Percentiles rank a stretch among this genome's conserved stretches.
These are phyloP conservation scores for Dromaius novaehollandiae DNA, from an alignment of 2,113 vertebrate species.

Conservation along the genomic window DNA sequence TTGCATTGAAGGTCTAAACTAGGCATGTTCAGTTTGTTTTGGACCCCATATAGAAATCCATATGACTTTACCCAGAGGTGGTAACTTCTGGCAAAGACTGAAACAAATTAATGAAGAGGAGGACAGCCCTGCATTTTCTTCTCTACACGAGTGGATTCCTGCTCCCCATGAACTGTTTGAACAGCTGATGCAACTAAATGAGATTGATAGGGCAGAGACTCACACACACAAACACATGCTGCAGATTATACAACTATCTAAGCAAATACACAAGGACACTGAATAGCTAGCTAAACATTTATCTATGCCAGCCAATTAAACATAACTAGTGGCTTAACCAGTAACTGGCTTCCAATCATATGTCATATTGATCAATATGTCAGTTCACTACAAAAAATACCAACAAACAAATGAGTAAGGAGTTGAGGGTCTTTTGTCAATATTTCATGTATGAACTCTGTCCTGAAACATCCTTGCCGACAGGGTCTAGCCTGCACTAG, in stretches of 20 bases:
- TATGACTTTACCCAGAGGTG: background rate
- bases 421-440: background rate
- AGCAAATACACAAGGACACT: accelerated
- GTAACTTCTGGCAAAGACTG: background rate
- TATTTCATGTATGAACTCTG: background rate
- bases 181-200: background rate
- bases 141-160: background rate
- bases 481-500: background rate
- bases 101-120: background rate
- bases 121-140: background rate
- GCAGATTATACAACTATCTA: background rate
- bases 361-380: background rate
- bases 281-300: background rate
- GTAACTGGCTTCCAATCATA: background rate
- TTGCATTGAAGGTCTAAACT: background rate
- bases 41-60: background rate
- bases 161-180: background rate
- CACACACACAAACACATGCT: accelerated
- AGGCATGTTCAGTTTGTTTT: background rate
- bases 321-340: background rate
- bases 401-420: background rate
- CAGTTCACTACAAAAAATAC: background rate
- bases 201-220: background rate
- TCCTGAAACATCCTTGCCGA: background rate
- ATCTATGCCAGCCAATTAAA: background rate